Base-by-base conservation (phyloP, 2,113 vertebrate genomes). In the Peucedramus taeniatus region DNA sequence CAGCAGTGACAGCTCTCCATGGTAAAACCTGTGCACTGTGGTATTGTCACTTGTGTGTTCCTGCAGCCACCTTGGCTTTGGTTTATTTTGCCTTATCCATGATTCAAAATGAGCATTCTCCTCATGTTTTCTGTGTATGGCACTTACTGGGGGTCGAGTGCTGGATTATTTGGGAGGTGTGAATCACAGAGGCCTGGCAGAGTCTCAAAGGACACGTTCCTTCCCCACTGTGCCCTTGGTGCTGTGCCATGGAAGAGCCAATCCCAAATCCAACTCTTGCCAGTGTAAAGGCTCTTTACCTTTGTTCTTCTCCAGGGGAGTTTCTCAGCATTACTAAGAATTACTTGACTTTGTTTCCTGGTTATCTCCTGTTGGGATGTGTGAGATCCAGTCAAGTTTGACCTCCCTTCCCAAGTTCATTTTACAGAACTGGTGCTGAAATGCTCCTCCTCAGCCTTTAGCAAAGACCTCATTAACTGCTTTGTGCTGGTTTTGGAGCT, bases 21-120 rank as follows among this genome's bases (percentile, higher is more conserved):
- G 22, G 9, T 37, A 22, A 27, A 89, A 57, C 28, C 10, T 28
- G 7, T 13, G 37, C 40, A 42, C 0, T 0, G 6, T 23, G 53
- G 0, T 24, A 9, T 44, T 81, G 51, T 21, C 42, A 30, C 23
- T 13, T 27, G 33, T 21, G 15, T 30, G 13, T 39, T 21, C 40
- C 64, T 60, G 49, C 33, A 33, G 83, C 80, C 37, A 17, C 9
- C 1, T 13, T 50, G 33, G 12, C 2, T 56, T 40, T 13, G 22
- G 13, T 37, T 35, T 37, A 2, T 40, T 71, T 39, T 82, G 26
- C 27, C 42, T 60, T 82, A 6, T 4, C 42, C 39, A 15, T 5
- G 47, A 71, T 57, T 15, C 37, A 59, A 28, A 70, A 5, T 1
- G 15, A 59, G 51, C 24, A 24, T 4, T 31, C 23, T 74, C 47